These are phyloP conservation scores for Agrypnus murinus DNA, from an alignment of 2,888 invertebrate genomes.

Conservation along the genomic window DNA sequence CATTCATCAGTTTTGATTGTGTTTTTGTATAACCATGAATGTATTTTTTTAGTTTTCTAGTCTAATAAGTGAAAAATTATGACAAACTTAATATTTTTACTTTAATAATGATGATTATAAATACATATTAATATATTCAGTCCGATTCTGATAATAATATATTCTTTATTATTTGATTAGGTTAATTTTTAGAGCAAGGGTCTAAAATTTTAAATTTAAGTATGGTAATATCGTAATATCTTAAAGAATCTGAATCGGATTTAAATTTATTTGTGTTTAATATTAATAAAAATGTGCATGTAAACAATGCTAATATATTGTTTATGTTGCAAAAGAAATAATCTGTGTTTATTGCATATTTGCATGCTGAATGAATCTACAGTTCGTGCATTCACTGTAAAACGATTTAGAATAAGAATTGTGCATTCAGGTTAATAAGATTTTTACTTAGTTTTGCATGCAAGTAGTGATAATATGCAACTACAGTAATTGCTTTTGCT, in stretches of 20 bases:
- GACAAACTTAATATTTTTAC: too few species aligned
- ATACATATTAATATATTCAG: too few species aligned
- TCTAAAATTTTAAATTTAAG: too few species aligned
- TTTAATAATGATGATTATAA: too few species aligned
- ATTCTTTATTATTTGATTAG: too few species aligned
- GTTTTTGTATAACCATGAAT: constrained; percentile 35
- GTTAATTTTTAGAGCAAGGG: too few species aligned
- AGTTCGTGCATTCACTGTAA: neutral
- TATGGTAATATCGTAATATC: too few species aligned
- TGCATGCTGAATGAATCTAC: neutral
- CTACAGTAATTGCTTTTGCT: neutral
- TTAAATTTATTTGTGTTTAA: too few species aligned
- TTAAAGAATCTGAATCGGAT: too few species aligned
- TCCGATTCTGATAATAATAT: too few species aligned
- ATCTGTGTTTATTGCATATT: neutral
- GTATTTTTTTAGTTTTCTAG: constrained; percentile 25
- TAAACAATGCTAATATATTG: constrained; percentile 10
- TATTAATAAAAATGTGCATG: too few species aligned
- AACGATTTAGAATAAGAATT: constrained; percentile 13
- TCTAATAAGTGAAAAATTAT: too few species aligned
- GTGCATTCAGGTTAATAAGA: constrained; percentile 2
- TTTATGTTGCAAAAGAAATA: constrained; percentile 12
- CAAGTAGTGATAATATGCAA: neutral
- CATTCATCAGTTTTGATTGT: constrained; percentile 41
- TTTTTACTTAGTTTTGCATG: neutral